phyloP scores from a whole-genome alignment of 2,797 vertebrate genomes.

The Cyprinella venusta region DNA sequence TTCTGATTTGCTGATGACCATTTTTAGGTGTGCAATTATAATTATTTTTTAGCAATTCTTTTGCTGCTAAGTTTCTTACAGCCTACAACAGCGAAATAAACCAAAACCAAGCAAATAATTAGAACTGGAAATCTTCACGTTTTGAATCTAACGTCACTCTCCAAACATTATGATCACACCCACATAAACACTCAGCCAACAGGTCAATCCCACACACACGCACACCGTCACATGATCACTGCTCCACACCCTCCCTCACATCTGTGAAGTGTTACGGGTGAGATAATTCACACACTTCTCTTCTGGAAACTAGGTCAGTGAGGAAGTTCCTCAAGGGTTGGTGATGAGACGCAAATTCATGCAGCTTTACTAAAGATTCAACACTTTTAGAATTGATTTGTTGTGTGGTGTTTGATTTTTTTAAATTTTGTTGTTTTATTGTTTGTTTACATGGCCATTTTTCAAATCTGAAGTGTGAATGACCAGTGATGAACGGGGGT shows the following conservation, averaged over 20 bases:
- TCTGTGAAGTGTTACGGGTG: constrained; percentile 50
- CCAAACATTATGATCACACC: constrained; percentile 36
- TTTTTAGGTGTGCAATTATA: background rate
- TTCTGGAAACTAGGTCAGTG: constrained; percentile 38
- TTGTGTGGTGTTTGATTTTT: background rate
- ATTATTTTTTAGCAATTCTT: background rate
- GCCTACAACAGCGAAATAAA: background rate
- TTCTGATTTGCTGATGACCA: background rate
- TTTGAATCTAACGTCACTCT: background rate
- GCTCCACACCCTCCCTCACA: constrained; percentile 28
- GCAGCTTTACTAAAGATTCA: background rate
- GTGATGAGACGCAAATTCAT: background rate
- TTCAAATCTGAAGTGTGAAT: too few species aligned
- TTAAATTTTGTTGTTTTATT: background rate
- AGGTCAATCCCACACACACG: constrained; percentile 28
- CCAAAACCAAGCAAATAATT: background rate
- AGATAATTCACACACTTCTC: constrained; percentile 56
- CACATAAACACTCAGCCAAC: constrained; percentile 21
- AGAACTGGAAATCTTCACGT: background rate
- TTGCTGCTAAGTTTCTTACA: background rate
- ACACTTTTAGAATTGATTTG: background rate
- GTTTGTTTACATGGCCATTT: too few species aligned
- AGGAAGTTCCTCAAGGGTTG: constrained; percentile 35
- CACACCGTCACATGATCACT: background rate
- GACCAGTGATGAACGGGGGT: too few species aligned